Conservation (phyloP, 2,888 invertebrate species). For the Clanis bilineata region DNA sequence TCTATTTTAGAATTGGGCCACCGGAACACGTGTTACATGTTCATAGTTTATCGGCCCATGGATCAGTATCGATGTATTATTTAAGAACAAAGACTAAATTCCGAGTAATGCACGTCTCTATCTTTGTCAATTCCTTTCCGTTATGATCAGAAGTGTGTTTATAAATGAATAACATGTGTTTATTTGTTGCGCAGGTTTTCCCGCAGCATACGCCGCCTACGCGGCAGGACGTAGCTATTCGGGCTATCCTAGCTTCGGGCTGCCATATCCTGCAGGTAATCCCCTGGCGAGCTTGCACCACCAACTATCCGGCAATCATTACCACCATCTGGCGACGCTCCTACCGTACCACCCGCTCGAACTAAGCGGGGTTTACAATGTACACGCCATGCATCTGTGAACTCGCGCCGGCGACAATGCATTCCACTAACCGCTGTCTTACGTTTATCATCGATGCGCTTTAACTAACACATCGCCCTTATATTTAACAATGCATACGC, state of each 20-base stretch:
- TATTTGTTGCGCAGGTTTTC: conserved; percentile 89
- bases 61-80: conserved; percentile 37
- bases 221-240: conserved; percentile 98
- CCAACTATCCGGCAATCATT: conserved; percentile 84
- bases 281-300: conserved; percentile 90
- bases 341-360: conserved; percentile 86
- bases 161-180: conserved; percentile 45
- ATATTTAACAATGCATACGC: conserved; percentile 62
- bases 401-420: conserved; percentile 81
- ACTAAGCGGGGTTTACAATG: conserved; percentile 85
- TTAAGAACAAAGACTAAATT: conserved; percentile 30
- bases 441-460: conserved; percentile 55
- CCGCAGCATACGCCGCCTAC: conserved; percentile 97
- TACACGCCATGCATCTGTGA: conserved; percentile 92
- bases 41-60: conserved; percentile 48
- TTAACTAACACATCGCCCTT: conserved; percentile 57
- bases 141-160: conserved; percentile 22
- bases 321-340: conserved; percentile 84
- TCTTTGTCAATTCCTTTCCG: conserved; percentile 52
- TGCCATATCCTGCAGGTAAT: conserved; percentile 99
- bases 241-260: conserved; percentile 98
- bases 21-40: conserved; percentile 56
- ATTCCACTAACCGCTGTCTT: conserved; percentile 72
- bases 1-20: conserved; percentile 71
- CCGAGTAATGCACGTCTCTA: conserved; percentile 32